Evolutionary conservation across 2,888 invertebrate species (phyloP).

Genomic region (Drosophila niveifrons): DNA sequence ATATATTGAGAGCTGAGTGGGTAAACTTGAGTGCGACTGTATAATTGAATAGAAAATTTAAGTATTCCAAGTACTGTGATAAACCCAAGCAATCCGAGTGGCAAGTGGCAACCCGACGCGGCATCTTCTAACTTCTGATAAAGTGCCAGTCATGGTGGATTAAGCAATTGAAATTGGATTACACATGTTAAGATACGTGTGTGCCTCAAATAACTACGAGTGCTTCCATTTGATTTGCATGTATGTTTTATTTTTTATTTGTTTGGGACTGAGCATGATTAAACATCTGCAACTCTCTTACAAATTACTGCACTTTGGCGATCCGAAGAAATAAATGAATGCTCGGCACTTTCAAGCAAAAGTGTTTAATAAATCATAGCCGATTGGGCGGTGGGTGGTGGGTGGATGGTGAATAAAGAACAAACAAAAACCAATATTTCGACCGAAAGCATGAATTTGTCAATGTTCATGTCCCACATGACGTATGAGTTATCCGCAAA

Average conservation of each 20-base stretch:
- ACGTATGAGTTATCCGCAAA: conserved; percentile 31
- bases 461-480: conserved; percentile 40
- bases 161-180: conserved; percentile 64
- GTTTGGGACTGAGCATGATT: conserved; percentile 18
- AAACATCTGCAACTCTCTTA: conserved; percentile 18
- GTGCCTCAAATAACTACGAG: conserved; percentile 22
- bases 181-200: conserved; percentile 25
- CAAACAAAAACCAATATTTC: conserved; percentile 32
- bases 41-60: conserved; percentile 35
- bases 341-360: neutral
- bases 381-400: neutral
- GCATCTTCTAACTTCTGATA: conserved; percentile 39
- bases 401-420: conserved; percentile 10
- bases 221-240: conserved; percentile 38
- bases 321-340: conserved; percentile 18
- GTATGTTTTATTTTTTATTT: neutral
- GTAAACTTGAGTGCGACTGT: neutral
- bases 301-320: conserved; percentile 30
- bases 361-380: conserved; percentile 45
- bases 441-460: conserved; percentile 38
- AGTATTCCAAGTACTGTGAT: conserved; percentile 46
- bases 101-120: conserved; percentile 12
- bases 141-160: conserved; percentile 54
- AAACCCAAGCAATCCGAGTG: neutral
- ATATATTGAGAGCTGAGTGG: conserved; percentile 16